Base-by-base conservation (phyloP, 2,113 vertebrate genomes). In the Danionella cerebrum region DNA sequence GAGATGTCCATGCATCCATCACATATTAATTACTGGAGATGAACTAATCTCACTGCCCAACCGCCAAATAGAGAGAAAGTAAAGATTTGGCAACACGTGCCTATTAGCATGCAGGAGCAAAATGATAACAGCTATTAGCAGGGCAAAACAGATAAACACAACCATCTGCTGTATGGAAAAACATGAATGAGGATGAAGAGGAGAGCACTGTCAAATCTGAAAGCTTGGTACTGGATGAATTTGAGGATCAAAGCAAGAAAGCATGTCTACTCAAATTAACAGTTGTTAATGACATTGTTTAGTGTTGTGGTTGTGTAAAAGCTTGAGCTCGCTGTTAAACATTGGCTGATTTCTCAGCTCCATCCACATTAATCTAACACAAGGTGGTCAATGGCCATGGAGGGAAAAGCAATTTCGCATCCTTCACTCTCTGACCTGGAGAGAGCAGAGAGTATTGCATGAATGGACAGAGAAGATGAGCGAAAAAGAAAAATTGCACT, bases 321-420 rank as follows among this genome's bases (percentile, higher is more conserved):
- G 70, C 74, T 59, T 38, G 60, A 51, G 22, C 62, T 21, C n/a
- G 25, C 60, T 72, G 54, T 67, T 70, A n/a, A 70, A 69, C 70
- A 62, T 64, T 70, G 55, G 67, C 69, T 67, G 59, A 54, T 35
- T 67, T 67, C 70, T 73, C 62, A 44, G 53, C 55, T 75, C 73
- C 21, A 36, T 64, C 58, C 67, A 65, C 71, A 77, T 77, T 73
- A 58, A 77, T 67, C 58, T 73, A 73, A 71, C 67, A 71, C 57
- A 63, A 73, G 68, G 71, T 73, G 71, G 71, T 77, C 75, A 76
- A 73, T 73, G 58, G 75, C 67, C 62, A 67, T 60, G 31, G 64
- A 73, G 50, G 57, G 64, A 73, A 73, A 77, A 71, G 75, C 71
- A 77, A 77, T 77, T 76, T 76, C 58, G 36, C 44, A 58, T 77